Conservation (phyloP, 2,113 vertebrate species). For the Sarotherodon lohbergeri region DNA sequence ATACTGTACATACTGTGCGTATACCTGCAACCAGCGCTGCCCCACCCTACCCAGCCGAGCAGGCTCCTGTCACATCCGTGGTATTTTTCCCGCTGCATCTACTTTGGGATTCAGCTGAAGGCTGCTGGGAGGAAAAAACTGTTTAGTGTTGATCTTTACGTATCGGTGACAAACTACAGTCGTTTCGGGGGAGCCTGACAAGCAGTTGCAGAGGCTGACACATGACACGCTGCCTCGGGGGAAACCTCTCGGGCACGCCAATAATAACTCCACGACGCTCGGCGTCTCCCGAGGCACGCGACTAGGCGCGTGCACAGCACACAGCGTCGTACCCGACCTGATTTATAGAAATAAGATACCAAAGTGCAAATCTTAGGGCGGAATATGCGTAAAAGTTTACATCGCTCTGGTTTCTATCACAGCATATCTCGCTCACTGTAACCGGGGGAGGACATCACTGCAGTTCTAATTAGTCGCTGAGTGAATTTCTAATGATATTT, state of each 20-base stretch:
- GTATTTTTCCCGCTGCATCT: neutral
- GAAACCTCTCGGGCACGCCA: slow-evolving; percentile 10
- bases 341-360: neutral
- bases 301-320: neutral
- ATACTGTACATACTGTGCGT: neutral
- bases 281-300: slow-evolving; percentile 9
- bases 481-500: neutral
- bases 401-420: neutral
- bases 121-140: neutral
- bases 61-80: neutral
- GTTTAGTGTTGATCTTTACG: neutral
- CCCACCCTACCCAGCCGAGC: slow-evolving; percentile 30
- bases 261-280: slow-evolving; percentile 5
- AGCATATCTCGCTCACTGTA: neutral
- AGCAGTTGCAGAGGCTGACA: neutral
- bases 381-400: slow-evolving; percentile 1
- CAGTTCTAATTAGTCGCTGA: neutral
- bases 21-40: slow-evolving; percentile 35
- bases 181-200: neutral
- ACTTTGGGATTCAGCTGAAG: neutral
- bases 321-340: neutral
- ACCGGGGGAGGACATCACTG: neutral
- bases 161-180: neutral
- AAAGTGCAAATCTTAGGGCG: neutral
- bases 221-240: neutral